Evolutionary conservation across 1,140 invertebrate genomes (phyloP), one percentile per base, ranked within the genome.

Genomic region (Papilio xuthus): DNA sequence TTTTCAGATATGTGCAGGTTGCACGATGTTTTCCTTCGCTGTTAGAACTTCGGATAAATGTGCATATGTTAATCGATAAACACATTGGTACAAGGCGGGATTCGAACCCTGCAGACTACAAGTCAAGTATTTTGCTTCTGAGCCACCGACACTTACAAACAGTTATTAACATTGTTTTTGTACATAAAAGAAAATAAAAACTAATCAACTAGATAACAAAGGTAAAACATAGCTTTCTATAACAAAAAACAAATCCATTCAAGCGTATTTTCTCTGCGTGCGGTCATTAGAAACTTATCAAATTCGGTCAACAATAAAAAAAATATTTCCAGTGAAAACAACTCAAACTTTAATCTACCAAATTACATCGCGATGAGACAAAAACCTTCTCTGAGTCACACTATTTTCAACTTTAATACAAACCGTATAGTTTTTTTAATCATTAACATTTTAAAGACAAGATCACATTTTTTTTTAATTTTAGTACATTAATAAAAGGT

Each of bases 331-430:
- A 60, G 41, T 53, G 41, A 70, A 78, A 70, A 60, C 77, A 76
- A 75, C 74, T 70, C 74, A 50, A 81, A 78, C 67, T 71, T 81
- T 78, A 71, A 78, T 81, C 60, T 74, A 60, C 77, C 47, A 81
- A 81, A 78, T 78, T 78, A 81, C 60, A 77, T 76, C 70, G 69
- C 7, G 20, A 50, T 50, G 60, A 28, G 69, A 44, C 69, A 74
- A 72, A 80, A 44, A 75, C 15, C 56, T 60, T 7, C 18, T 8
- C 9, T 0, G 1, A n/a, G 8, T n/a, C 18, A 32, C 18, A 6
- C 47, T 28, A 74, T n/a, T 74, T 75, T 76, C 18, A 63, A 60
- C 73, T 75, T n/a, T 63, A 76, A 53, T 4, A 10, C 72, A 56
- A 60, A 26, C 26, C 8, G 20, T 60, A 37, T 15, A 76, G 32